Evolutionary conservation across 2,113 vertebrate species (phyloP).

Genomic region (Gopherus flavomarginatus): DNA sequence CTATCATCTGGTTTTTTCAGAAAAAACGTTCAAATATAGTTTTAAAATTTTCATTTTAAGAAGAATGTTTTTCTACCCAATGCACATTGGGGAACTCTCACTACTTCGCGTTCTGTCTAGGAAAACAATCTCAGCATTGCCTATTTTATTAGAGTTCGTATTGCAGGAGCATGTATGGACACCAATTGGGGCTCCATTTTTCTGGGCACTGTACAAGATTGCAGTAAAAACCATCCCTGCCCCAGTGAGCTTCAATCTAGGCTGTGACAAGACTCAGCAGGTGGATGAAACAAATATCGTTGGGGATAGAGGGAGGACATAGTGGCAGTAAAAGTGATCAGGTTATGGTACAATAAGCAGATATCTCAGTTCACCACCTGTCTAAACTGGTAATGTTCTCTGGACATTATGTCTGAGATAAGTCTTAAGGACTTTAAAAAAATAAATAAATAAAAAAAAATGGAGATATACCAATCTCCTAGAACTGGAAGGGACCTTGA

Average conservation of each 20-base stretch:
- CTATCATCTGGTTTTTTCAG: neutral
- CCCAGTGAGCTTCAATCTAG: neutral
- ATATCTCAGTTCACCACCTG: neutral
- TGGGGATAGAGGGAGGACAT: neutral
- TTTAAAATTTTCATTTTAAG: neutral
- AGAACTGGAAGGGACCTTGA: no score
- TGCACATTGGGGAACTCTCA: neutral
- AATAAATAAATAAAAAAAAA: no score
- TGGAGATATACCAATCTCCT: no score
- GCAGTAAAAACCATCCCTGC: neutral
- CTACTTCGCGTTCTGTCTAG: neutral
- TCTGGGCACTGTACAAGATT: neutral
- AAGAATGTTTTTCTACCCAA: neutral
- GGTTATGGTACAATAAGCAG: neutral
- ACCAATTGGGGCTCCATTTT: neutral
- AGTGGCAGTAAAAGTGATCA: neutral
- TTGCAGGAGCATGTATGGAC: neutral
- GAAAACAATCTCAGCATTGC: neutral
- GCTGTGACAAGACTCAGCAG: neutral
- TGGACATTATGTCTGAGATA: neutral
- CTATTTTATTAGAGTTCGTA: neutral
- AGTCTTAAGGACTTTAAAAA: neutral
- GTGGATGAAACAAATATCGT: neutral
- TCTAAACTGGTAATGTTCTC: neutral
- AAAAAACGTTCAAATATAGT: neutral